A percentile compares a stretch with the other conserved stretches of the same genome.
Conservation (phyloP, 1,140 invertebrate species). For the Charaxes varanes region DNA sequence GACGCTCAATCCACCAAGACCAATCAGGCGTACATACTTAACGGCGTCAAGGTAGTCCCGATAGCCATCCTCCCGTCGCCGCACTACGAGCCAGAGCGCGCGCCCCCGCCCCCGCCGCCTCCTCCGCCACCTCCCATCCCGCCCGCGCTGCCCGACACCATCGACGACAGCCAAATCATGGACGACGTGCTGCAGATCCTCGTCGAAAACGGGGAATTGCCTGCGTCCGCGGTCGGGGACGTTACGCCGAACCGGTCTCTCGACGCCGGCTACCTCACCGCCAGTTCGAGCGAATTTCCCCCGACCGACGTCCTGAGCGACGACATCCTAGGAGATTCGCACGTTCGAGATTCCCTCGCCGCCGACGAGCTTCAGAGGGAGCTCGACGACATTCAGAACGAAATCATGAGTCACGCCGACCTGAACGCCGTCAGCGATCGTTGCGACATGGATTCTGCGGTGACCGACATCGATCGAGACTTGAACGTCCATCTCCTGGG, state of each 20-base stretch:
- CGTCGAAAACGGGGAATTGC: constrained; percentile 93
- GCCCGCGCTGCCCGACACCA: constrained; percentile 58
- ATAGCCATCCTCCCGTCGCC: constrained; percentile 61
- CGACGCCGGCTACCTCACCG: constrained; percentile 34
- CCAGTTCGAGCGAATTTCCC: constrained; percentile 37
- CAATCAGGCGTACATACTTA: constrained; percentile 55
- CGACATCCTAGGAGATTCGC: constrained; percentile 45
- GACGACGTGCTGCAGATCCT: constrained; percentile 97
- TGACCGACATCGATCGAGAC: constrained; percentile 42
- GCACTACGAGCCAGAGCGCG: constrained; percentile 53
- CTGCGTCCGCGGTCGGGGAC: constrained; percentile 83
- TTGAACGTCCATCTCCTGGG: constrained; percentile 45
- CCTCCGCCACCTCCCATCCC: constrained; percentile 59
- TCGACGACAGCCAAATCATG: constrained; percentile 81
- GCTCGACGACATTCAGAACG: constrained; percentile 58
- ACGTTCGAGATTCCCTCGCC: constrained; percentile 43
- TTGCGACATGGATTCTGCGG: constrained; percentile 26
- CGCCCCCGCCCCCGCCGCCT: constrained; percentile 54
- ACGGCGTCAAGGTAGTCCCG: constrained; percentile 69
- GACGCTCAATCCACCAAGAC: constrained; percentile 32
- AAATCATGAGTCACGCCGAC: constrained; percentile 53
- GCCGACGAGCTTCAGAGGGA: constrained; percentile 56
- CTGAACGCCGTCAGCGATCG: constrained; percentile 33
- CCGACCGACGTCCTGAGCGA: constrained; percentile 46
- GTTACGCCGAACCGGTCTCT: constrained; percentile 28